Evolutionary conservation across 2,888 invertebrate genomes (phyloP), one percentile per base, ranked within the genome.

Genomic region (Drosophila peninsularis): DNA sequence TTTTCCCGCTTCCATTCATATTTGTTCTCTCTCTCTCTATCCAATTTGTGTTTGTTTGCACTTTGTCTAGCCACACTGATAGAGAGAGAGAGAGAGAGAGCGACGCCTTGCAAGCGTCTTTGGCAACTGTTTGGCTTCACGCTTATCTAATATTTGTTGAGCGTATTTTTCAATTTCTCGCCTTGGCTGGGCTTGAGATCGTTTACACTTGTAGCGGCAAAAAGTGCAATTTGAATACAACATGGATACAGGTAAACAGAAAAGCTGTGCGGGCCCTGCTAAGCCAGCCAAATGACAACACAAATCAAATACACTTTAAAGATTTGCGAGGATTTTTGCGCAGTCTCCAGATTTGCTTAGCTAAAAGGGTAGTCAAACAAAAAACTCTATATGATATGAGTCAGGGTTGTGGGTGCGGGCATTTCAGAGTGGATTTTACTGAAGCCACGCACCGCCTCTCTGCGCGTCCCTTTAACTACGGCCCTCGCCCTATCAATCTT

Each of bases 1-100:
- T 50, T 30, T 21, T 9, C 9, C 32, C 41, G 27, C 45, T 55
- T 44, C 56, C 64, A 63, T 57, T 58, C 77, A 79, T 79, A 64
- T 64, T 75, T 72, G 62, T 60, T 4, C 17, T 13, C 14, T 14
- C 9, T 50, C 21, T 50, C 73, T 58, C 30, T 56, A 74, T 75
- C 49, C 69, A 73, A 78, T 74, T 74, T 62, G 50, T 74, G 50
- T 78, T 78, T 78, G 75, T 74, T 67, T 65, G 67, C 44, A 17
- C 65, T 37, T 58, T 55, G 54, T 58, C 54, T 77, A 56, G 61
- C 47, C 19, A 19, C 32, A 41, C 21, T 32, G 37, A 2, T 11
- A 44, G 24, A 7, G n/a, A 13, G 21, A 21, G 42, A 42, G 21
- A 21, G n/a, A 17, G 24, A 5, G 17, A 17, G n/a, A 27, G n/a